phyloP scores from a whole-genome alignment of 2,113 vertebrate genomes.

The Petaurus breviceps region DNA sequence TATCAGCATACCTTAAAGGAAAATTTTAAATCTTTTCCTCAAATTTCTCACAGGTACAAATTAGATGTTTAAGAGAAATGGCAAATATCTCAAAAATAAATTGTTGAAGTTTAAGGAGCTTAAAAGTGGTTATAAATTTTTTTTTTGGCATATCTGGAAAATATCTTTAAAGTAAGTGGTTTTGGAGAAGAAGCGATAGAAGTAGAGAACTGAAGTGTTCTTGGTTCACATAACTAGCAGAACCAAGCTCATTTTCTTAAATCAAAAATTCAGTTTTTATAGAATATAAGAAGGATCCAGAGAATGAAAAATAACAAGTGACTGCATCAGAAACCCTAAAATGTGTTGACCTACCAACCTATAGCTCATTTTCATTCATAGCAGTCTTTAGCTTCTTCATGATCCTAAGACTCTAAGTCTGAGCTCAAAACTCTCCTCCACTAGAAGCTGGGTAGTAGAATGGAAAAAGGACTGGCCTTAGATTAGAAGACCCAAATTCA shows the following conservation, averaged over 20 bases:
- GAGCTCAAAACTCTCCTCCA: neutral
- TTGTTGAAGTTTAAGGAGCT: neutral
- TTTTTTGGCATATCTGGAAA: accelerated
- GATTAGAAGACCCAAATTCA: neutral
- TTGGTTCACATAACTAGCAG: neutral
- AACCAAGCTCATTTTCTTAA: neutral
- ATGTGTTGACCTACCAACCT: neutral
- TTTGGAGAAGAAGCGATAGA: accelerated
- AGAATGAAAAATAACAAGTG: neutral
- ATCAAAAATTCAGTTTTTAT: neutral
- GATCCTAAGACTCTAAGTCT: neutral
- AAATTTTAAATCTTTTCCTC: neutral
- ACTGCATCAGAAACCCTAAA: neutral
- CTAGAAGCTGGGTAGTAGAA: neutral
- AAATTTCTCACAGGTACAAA: neutral
- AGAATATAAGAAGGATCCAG: neutral
- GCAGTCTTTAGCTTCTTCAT: neutral
- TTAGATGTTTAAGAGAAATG: no score
- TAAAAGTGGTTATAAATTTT: neutral
- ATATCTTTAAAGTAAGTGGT: neutral
- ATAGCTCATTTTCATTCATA: neutral
- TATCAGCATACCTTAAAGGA: neutral
- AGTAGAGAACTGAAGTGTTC: accelerated
- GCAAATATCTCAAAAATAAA: neutral
- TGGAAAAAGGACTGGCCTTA: neutral